phyloP scores from a whole-genome alignment of 2,888 invertebrate genomes.

The Ryuthela nishihirai region DNA sequence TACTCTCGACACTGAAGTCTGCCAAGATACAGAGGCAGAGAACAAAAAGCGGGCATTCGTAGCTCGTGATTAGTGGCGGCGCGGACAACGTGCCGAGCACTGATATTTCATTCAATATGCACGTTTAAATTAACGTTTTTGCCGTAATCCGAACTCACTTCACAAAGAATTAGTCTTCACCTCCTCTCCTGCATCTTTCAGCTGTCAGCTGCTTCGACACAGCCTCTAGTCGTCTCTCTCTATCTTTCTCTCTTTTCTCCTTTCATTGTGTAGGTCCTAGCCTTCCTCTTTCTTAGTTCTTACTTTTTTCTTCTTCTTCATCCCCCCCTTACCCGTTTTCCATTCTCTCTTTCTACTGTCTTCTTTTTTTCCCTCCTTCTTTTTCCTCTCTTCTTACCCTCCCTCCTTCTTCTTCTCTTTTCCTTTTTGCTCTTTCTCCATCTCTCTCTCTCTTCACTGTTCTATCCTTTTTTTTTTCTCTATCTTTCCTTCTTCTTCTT shows the following conservation, averaged over 20 bases:
- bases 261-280: slow-evolving; percentile 18
- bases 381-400: background rate
- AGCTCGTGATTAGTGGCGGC: slow-evolving; percentile 32
- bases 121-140: slow-evolving; percentile 39
- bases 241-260: background rate
- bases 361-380: background rate
- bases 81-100: slow-evolving; percentile 26
- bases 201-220: slow-evolving; percentile 9
- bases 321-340: background rate
- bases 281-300: background rate
- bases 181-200: slow-evolving; percentile 15
- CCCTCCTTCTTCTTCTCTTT: slow-evolving; percentile 7
- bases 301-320: slow-evolving; percentile 5
- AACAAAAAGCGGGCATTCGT: background rate
- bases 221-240: slow-evolving; percentile 4
- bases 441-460: background rate
- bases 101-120: slow-evolving; percentile 36
- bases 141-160: slow-evolving; percentile 34
- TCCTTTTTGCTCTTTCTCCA: background rate
- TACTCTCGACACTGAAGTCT: slow-evolving; percentile 32
- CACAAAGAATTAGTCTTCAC: slow-evolving; percentile 15
- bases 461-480: background rate
- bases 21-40: too few relatives aligned
- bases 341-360: background rate
- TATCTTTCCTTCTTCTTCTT: background rate